These are phyloP conservation scores for Macrotrachela quadricornifera DNA, from an alignment of 1,140 invertebrate genomes.

Conservation along the genomic window DNA sequence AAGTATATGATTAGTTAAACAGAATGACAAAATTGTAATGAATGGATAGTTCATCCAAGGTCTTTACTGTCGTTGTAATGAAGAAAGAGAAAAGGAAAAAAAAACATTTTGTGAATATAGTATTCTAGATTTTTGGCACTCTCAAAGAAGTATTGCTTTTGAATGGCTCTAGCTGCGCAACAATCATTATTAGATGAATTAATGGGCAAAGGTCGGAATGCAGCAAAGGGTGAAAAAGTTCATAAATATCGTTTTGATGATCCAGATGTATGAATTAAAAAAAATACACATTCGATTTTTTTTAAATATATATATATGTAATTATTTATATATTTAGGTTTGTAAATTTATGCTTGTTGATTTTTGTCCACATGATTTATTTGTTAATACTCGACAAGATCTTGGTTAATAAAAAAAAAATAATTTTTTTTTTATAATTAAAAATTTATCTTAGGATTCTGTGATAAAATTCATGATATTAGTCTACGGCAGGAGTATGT, in stretches of 20 bases:
- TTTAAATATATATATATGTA: conserved; percentile 28
- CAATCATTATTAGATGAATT: conserved; percentile 60
- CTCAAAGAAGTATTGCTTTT: no score
- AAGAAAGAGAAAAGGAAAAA: no score
- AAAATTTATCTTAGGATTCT: conserved; percentile 37
- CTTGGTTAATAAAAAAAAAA: conserved; percentile 16
- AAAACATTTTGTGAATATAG: no score
- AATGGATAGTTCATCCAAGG: no score
- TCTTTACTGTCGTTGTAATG: no score
- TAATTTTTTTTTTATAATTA: not conserved
- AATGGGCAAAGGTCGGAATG: conserved; percentile 84
- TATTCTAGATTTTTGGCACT: no score
- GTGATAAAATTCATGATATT: conserved; percentile 81
- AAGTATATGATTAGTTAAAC: no score
- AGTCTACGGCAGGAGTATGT: conserved; percentile 35
- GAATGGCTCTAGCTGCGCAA: conserved; percentile 34
- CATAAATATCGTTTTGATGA: conserved; percentile 79
- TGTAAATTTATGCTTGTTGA: conserved; percentile 83
- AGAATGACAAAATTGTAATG: no score
- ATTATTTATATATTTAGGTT: conserved; percentile 44
- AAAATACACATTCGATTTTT: conserved; percentile 6
- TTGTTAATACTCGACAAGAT: conserved; percentile 87
- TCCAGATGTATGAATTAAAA: conserved; percentile 40
- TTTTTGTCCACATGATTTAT: conserved; percentile 89
- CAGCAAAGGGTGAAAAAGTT: conserved; percentile 66